Evolutionary conservation across 2,797 vertebrate genomes (phyloP), one percentile per base, ranked within the genome.

Genomic region (Emydoidea blandingii): DNA sequence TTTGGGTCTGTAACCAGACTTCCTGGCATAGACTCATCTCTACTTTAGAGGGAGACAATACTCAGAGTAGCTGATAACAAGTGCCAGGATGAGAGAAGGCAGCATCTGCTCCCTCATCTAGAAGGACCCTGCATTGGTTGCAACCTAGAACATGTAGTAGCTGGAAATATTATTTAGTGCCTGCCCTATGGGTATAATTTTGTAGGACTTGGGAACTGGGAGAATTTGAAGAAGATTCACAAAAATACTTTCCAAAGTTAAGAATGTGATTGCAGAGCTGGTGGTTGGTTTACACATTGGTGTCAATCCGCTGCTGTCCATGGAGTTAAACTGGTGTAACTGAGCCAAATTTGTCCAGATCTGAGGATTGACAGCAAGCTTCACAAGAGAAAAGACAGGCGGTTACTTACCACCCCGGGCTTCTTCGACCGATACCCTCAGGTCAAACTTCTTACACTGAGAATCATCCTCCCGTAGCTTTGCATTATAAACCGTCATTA

Each of bases 401-500:
- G 25, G 29, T 44, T 57, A 29, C 74, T 79, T 79, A 87, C 85
- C 56, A 29, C 12, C 8, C 34, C 10, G n/a, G 25, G 44, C 21
- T 16, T 87, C 59, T n/a, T 62, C 25, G 97, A 98, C 96, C 19
- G 95, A 11, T 81, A 99, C 97, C 3, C 49, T 31, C 65, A 99
- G 6, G 47, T 98, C 90, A 90, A 98, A 99, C 49, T 92, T 98
- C 85, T 97, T 83, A 93, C 98, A 98, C 90, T 98, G 96, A 98
- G 98, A 81, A 98, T 81, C 5, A 98, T 98, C 87, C 97, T 96
- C 93, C 76, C 95, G 97, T 14, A 97, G 92, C 29, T 97, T 87
- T 85, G 98, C 98, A 0, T 99, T 98, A 96, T 99, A 99, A 84
- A 98, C 37, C 1, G 98, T 41, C 1, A 98, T 97, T 89, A 98